Evolutionary conservation across 2,113 vertebrate species (phyloP).

Genomic region (Rhea americana): DNA sequence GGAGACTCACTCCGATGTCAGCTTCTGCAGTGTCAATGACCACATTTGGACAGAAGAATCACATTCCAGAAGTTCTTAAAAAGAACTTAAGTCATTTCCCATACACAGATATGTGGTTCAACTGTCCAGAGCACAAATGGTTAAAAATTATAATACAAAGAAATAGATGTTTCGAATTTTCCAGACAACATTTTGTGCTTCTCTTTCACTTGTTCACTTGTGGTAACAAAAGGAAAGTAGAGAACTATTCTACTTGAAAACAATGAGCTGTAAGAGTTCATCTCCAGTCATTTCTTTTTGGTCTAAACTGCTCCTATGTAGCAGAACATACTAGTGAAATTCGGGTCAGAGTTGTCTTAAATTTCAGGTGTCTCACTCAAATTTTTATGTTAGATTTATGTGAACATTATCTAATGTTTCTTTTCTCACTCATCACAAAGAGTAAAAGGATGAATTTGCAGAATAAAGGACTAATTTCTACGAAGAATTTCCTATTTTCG

Average conservation of each 20-base stretch:
- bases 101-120: not conserved
- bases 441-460: not conserved
- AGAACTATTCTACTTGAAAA: not conserved
- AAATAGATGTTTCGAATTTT: not conserved
- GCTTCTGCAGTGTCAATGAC: not conserved
- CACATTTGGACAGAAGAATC: not conserved
- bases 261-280: not conserved
- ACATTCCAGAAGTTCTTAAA: not conserved
- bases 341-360: not conserved
- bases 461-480: not conserved
- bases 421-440: not conserved
- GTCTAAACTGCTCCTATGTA: not conserved
- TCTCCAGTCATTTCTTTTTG: not conserved
- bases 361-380: not conserved
- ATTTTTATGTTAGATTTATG: not conserved
- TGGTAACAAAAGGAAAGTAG: not conserved
- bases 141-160: not conserved
- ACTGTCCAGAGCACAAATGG: not conserved
- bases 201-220: not conserved
- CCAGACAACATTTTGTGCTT: not conserved
- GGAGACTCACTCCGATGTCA: not conserved
- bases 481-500: not conserved
- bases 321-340: not conserved
- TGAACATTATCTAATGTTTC: not conserved
- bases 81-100: not conserved